Conservation (phyloP, 2,797 vertebrate genomes). For the Molossus molossus region DNA sequence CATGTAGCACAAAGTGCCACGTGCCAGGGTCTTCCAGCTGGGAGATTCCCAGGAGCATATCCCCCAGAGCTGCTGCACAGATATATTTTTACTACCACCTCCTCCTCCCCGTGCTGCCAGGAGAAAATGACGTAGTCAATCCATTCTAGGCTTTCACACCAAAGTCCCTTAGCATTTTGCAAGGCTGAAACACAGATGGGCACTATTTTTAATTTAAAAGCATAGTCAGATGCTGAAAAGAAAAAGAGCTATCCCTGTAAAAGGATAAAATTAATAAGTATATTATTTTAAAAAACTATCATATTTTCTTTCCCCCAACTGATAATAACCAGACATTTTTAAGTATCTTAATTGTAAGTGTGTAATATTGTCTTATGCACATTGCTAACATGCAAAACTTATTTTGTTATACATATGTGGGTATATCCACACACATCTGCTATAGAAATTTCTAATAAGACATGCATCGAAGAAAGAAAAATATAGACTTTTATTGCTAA, state of each 20-base stretch:
- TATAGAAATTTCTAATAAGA: slow-evolving; percentile 43
- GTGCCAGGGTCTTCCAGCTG: slow-evolving; percentile 13
- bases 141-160: slow-evolving; percentile 62
- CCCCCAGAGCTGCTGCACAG: neutral
- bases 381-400: neutral
- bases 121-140: slow-evolving; percentile 72
- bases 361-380: neutral
- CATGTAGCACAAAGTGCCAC: neutral
- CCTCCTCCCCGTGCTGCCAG: slow-evolving; percentile 10
- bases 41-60: slow-evolving; percentile 22
- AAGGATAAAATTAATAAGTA: slow-evolving; percentile 2
- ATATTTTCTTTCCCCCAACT: neutral
- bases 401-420: slow-evolving; percentile 4
- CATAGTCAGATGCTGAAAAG: slow-evolving; percentile 63
- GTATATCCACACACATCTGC: neutral
- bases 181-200: slow-evolving; percentile 73
- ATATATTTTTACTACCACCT: slow-evolving; percentile 63
- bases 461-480: neutral
- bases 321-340: neutral
- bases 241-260: neutral
- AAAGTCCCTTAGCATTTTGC: slow-evolving; percentile 67
- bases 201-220: slow-evolving; percentile 78
- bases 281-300: neutral
- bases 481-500: neutral
- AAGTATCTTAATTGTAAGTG: neutral